Conservation (phyloP, 2,113 vertebrate species). For the Quiscalus mexicanus region DNA sequence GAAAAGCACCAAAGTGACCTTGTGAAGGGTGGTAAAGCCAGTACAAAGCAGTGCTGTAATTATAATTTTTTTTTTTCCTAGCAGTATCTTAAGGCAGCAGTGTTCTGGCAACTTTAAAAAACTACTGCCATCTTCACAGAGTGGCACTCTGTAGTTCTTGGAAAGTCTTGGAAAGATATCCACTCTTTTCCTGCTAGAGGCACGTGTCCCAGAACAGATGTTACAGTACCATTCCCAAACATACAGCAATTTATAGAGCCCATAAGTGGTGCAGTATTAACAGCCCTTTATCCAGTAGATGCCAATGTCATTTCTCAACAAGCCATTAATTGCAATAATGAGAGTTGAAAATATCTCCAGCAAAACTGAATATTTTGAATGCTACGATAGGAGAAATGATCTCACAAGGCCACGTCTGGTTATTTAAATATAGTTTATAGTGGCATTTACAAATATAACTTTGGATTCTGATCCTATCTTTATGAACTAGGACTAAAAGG, state of each 20-base stretch:
- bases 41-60: neutral
- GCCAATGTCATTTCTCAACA: neutral
- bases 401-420: neutral
- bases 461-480: neutral
- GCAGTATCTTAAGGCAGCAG: neutral
- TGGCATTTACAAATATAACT: neutral
- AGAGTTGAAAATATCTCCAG: constrained; percentile 10
- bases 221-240: neutral
- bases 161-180: neutral
- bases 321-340: constrained; percentile 6
- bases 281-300: neutral
- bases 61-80: neutral
- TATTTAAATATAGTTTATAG: neutral
- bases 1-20: neutral
- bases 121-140: neutral
- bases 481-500: neutral
- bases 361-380: neutral
- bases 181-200: neutral
- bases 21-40: neutral
- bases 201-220: neutral
- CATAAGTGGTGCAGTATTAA: neutral
- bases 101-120: neutral
- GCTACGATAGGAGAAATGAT: neutral
- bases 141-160: neutral
- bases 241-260: neutral